These are phyloP conservation scores for Micropterix aruncella DNA, from an alignment of 2,888 invertebrate species.

Conservation along the genomic window DNA sequence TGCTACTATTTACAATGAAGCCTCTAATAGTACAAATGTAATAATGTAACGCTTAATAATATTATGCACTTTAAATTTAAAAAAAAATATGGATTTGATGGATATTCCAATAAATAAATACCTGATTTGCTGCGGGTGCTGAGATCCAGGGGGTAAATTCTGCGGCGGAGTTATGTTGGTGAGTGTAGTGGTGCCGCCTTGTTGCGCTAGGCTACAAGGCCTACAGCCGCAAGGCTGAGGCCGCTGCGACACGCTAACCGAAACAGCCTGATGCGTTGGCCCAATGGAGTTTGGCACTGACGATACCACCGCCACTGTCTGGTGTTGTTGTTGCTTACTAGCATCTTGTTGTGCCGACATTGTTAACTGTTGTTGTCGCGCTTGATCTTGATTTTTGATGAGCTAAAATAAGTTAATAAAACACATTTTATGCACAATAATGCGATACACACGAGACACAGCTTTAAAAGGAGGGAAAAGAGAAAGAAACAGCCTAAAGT, in stretches of 20 bases:
- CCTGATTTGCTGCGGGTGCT: constrained; percentile 45
- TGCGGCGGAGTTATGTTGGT: constrained; percentile 69
- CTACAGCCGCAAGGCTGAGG: constrained; percentile 21
- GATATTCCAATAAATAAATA: constrained; percentile 15
- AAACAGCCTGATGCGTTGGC: constrained; percentile 17
- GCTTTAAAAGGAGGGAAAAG: too few relatives aligned
- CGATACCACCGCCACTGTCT: constrained; percentile 35
- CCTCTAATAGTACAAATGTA: too few relatives aligned
- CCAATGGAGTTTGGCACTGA: constrained; percentile 35
- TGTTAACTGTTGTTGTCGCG: constrained; percentile 27
- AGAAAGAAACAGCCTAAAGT: too few relatives aligned
- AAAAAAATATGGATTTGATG: constrained; percentile 10
- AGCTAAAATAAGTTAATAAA: too few relatives aligned
- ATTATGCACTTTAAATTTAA: constrained; percentile 3
- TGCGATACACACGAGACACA: too few relatives aligned
- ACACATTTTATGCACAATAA: too few relatives aligned
- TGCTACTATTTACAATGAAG: too few relatives aligned
- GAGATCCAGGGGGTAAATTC: constrained; percentile 39
- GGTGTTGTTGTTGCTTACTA: constrained; percentile 32
- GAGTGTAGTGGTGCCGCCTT: constrained; percentile 43
- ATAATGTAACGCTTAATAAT: too few relatives aligned
- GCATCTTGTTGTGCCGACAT: constrained; percentile 33
- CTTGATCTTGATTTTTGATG: constrained; percentile 29
- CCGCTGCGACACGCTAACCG: constrained; percentile 11
- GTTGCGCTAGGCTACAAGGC: constrained; percentile 27